These are phyloP conservation scores for Xiphophorus couchianus DNA, from an alignment of 2,113 vertebrate species.

Conservation along the genomic window DNA sequence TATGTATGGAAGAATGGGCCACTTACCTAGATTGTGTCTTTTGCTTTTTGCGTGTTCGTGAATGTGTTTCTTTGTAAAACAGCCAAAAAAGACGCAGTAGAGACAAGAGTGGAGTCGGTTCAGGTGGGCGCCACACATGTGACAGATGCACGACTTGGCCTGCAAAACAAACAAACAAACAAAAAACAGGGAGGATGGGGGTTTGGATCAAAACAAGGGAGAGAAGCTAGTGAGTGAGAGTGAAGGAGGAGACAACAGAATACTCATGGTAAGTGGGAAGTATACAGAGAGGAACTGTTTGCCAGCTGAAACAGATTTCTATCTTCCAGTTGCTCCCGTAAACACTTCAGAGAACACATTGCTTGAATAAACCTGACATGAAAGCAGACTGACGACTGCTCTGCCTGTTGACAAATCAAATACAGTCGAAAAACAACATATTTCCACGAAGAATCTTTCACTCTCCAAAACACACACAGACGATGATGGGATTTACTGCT, in stretches of 20 bases:
- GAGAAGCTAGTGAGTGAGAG: conserved; percentile 18
- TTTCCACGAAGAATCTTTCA: conserved; percentile 41
- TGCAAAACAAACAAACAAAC: conserved; percentile 27
- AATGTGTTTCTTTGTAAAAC: conserved; percentile 99
- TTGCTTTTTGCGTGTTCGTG: conserved; percentile 98
- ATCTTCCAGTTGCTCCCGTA: conserved; percentile 44
- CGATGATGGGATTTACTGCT: conserved; percentile 62
- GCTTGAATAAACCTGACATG: conserved; percentile 25
- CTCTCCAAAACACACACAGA: conserved; percentile 34
- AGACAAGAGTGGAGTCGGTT: conserved; percentile 98
- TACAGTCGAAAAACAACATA: conserved; percentile 41
- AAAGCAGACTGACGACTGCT: conserved; percentile 35
- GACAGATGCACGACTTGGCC: conserved; percentile 83
- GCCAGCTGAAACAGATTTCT: conserved; percentile 40
- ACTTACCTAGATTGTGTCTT: conserved; percentile 97
- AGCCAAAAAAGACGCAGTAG: conserved; percentile 99
- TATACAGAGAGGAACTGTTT: conserved; percentile 20
- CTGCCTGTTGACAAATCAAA: conserved; percentile 51
- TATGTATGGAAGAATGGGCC: background rate
- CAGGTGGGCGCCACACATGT: conserved; percentile 84
- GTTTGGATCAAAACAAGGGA: conserved; percentile 4
- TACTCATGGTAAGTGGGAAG: conserved; percentile 6
- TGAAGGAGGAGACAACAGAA: conserved; percentile 3
- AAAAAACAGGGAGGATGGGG: conserved; percentile 10
- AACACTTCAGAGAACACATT: conserved; percentile 33